phyloP scores from a whole-genome alignment of 2,113 vertebrate genomes.

The Cinclus mexicanus region DNA sequence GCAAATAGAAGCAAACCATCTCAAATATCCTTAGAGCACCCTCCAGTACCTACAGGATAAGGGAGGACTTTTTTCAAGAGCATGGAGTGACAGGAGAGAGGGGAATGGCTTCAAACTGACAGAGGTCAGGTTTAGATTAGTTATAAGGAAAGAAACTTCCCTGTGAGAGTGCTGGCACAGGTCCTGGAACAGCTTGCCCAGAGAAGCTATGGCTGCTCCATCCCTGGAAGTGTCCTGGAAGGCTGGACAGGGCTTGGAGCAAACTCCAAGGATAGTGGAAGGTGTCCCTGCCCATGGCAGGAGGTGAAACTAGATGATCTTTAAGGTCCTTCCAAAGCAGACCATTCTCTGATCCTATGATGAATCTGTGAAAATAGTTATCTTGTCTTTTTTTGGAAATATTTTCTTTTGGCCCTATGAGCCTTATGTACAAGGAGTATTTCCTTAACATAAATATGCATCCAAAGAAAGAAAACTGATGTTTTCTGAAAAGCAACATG shows the following conservation, averaged over 20 bases:
- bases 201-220: not conserved
- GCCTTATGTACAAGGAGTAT: not conserved
- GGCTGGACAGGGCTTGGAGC: not conserved
- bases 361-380: not conserved
- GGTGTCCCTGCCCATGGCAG: not conserved
- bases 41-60: not conserved
- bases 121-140: not conserved
- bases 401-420: not conserved
- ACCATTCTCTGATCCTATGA: not conserved
- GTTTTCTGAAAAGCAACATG: not conserved
- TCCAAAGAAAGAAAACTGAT: not conserved
- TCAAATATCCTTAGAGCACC: not conserved
- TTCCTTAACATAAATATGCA: not conserved
- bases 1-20: not conserved
- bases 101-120: not conserved
- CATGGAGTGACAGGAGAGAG: not conserved
- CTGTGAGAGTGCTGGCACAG: not conserved
- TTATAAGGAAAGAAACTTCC: not conserved
- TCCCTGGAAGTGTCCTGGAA: not conserved
- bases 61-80: not conserved
- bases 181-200: rapidly evolving
- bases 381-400: not conserved
- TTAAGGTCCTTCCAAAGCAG: not conserved
- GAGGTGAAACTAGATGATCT: not conserved
- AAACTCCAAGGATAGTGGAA: rapidly evolving